Evolutionary conservation across 2,797 vertebrate genomes (phyloP).

Genomic region (Falco rusticolus): DNA sequence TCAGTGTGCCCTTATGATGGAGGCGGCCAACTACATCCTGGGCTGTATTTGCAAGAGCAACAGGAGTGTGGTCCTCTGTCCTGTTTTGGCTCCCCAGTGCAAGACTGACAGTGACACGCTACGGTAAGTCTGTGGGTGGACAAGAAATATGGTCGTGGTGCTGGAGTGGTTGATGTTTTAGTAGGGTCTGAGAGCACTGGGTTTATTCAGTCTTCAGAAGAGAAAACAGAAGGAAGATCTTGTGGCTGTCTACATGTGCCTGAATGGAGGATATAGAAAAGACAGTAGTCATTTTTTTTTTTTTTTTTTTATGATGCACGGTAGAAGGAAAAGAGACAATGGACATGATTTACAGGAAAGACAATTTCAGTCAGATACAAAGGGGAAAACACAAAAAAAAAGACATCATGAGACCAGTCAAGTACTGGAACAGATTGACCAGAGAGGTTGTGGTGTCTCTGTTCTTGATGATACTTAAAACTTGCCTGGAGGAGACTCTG

Average conservation of each 20-base stretch:
- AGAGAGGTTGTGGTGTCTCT: too few relatives aligned
- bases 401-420: neutral
- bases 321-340: neutral
- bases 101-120: neutral
- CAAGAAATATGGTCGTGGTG: neutral
- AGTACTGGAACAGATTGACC: neutral
- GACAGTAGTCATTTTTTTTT: neutral
- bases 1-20: too few relatives aligned
- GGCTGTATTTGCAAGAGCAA: neutral
- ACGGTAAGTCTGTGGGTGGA: neutral
- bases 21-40: neutral
- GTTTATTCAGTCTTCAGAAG: neutral
- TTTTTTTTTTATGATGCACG: neutral
- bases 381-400: neutral
- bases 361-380: neutral
- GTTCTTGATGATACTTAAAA: neutral
- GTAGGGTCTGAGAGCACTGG: neutral
- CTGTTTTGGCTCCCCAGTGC: neutral
- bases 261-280: neutral
- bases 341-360: neutral
- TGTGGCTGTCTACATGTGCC: neutral
- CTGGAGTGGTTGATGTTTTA: neutral
- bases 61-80: neutral
- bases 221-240: neutral
- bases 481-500: neutral